Percentiles rank a stretch among this genome's conserved stretches.
phyloP scores from a whole-genome alignment of 2,888 invertebrate species.

The Machimus atricapillus region DNA sequence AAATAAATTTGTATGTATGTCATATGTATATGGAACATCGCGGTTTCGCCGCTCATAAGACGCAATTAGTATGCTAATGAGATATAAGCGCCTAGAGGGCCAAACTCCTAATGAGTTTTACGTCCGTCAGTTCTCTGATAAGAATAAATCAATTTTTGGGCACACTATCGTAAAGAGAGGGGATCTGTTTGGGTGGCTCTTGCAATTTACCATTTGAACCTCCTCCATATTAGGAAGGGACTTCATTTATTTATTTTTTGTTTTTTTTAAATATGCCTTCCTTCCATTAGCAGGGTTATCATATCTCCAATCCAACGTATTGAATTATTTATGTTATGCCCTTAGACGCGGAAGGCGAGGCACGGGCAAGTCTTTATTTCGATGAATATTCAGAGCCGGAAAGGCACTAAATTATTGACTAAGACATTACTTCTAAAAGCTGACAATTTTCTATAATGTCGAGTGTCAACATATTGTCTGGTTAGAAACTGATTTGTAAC shows the following conservation, averaged over 20 bases:
- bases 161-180: background rate
- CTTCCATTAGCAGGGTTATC: conserved; percentile 1
- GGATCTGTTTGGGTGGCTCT: background rate
- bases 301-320: background rate
- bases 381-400: background rate
- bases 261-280: background rate
- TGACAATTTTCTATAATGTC: background rate
- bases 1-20: conserved; percentile 14
- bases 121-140: background rate
- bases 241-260: background rate
- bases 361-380: background rate
- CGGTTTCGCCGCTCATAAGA: background rate
- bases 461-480: background rate
- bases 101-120: background rate
- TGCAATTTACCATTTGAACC: conserved; percentile 1
- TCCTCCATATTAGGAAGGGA: background rate
- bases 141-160: background rate
- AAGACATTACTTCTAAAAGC: background rate
- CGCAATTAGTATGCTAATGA: conserved; percentile 25
- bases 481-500: background rate
- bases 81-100: background rate
- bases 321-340: conserved; percentile 19
- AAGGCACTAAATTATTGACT: background rate
- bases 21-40: conserved; percentile 13
- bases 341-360: background rate